These are phyloP conservation scores for Todiramphus chloris DNA, from an alignment of 2,113 vertebrate genomes.

Conservation along the genomic window DNA sequence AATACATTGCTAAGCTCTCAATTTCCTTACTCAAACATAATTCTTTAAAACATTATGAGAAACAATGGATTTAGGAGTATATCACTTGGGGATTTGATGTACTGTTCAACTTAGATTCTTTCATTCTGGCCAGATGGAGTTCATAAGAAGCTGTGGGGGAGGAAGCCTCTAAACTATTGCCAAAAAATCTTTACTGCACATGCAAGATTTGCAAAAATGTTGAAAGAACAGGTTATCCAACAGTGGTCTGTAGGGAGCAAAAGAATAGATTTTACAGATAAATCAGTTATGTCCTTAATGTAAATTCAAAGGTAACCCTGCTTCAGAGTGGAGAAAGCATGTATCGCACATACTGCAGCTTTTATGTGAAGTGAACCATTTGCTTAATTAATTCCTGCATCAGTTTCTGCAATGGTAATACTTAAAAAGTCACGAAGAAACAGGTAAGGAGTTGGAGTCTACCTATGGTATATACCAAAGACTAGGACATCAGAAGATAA, in stretches of 20 bases:
- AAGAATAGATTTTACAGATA: background rate
- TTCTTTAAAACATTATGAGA: constrained; percentile 16
- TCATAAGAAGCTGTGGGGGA: constrained; percentile 18
- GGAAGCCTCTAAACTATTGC: constrained; percentile 36
- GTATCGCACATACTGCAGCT: background rate
- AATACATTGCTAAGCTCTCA: constrained; percentile 31
- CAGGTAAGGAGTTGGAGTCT: background rate
- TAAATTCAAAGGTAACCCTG: background rate
- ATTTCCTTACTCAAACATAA: constrained; percentile 45
- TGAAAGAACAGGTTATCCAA: constrained; percentile 10
- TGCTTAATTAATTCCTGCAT: background rate
- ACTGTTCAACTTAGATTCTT: constrained; percentile 4
- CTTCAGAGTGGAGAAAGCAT: background rate
- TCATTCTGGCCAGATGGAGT: constrained; percentile 46
- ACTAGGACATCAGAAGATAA: background rate
- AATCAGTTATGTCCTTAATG: background rate
- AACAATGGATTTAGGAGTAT: constrained; percentile 47
- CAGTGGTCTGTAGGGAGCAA: background rate
- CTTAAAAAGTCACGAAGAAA: background rate
- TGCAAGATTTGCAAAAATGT: background rate
- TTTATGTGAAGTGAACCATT: background rate
- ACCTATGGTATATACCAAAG: background rate
- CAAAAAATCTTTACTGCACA: constrained; percentile 30
- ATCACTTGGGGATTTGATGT: constrained; percentile 39
- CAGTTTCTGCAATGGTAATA: background rate